Evolutionary conservation across 2,797 vertebrate species (phyloP).

Genomic region (Cryptoblepharus egeriae): DNA sequence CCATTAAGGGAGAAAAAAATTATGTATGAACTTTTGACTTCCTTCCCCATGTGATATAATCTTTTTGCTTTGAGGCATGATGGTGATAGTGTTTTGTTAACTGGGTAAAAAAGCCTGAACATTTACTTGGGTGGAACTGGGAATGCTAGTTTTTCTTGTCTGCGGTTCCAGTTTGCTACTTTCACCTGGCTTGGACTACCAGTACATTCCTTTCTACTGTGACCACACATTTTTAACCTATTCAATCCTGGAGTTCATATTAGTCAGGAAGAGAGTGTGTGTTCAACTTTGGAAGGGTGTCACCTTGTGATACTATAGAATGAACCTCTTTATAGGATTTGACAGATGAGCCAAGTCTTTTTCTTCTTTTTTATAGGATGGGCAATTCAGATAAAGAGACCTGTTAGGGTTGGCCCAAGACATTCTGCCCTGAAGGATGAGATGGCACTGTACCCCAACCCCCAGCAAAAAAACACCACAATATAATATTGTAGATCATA

Average conservation of each 20-base stretch:
- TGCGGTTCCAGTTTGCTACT: not conserved
- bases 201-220: not conserved
- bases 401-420: too few relatives aligned
- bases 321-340: too few relatives aligned
- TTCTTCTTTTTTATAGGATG: not conserved
- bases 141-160: slow-evolving; percentile 50
- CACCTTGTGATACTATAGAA: not conserved
- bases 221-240: not conserved
- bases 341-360: not conserved
- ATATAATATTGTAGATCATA: too few relatives aligned
- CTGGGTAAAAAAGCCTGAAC: not conserved
- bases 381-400: not conserved
- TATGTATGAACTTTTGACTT: slow-evolving; percentile 1
- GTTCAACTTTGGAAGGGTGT: not conserved
- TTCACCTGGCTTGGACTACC: not conserved
- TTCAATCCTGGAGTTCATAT: not conserved
- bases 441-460: too few relatives aligned
- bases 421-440: too few relatives aligned
- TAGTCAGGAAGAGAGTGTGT: not conserved
- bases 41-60: not conserved
- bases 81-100: slow-evolving; percentile 10
- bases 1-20: not conserved
- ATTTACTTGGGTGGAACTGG: not conserved
- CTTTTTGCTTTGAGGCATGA: not conserved
- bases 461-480: too few relatives aligned